Base-by-base conservation (phyloP, 2,888 invertebrate genomes). In the Coremacera marginata region DNA sequence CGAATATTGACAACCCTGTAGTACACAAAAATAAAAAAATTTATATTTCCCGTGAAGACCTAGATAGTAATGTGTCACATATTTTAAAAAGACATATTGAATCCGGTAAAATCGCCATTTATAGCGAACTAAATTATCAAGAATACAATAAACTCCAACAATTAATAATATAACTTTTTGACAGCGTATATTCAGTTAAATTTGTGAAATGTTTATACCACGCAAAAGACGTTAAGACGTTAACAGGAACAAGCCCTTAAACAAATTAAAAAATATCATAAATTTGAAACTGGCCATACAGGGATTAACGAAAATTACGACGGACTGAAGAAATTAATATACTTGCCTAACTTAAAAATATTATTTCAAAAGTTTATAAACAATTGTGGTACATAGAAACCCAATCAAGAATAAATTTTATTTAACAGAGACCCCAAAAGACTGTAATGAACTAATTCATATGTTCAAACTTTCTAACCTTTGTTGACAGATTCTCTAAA, bases 301-400 rank as follows among this genome's bases (percentile, higher is more conserved):
- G 77, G 80, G 7, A 80, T 79, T 34, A 79, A 76, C 25, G 73
- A 78, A 72, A 80, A 81, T 49, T 78, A 80, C 62, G 77, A 79
- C 70, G 70, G 78, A 16, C 37, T 80, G 5, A 80, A 76, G 62
- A 80, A 51, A 51, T 8, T 22, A 1, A 80, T 78, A 19, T 80
- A 81, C 63, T 75, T 75, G 34, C 76, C 76, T 62, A 79, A 79
- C 57, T 60, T 79, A 51, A 79, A 78, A 71, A 14, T 25, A 37
- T 75, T 65, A 52, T 70, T 78, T 25, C 77, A 80, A 22, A 82
- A 78, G 72, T 80, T 73, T 55, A 81, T 80, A 25, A 78, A 79
- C 25, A 78, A 80, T 37, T 79, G 78, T 22, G 77, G 76, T 5
- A 31, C 5, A 31, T 31, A 31, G 31, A 31, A 31, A 31, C 5